phyloP scores from a whole-genome alignment of 2,113 vertebrate species.

The Eupsittula cactorum region DNA sequence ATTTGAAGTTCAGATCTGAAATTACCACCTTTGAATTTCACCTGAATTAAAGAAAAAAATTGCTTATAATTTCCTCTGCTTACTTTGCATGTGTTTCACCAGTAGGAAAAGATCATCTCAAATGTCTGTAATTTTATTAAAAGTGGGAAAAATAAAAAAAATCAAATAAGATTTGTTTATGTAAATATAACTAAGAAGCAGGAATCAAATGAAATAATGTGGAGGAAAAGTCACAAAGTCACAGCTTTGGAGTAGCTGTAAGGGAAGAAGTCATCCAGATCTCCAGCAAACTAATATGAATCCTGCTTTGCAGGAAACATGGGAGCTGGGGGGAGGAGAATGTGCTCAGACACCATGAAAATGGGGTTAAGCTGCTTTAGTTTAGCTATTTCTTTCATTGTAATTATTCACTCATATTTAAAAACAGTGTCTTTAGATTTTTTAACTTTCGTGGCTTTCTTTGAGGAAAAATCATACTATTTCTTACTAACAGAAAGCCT shows the following conservation, averaged over 20 bases:
- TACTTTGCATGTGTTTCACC: not conserved
- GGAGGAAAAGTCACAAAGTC: accelerated
- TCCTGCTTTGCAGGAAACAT: not conserved
- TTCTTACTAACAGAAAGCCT: not conserved
- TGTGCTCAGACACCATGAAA: not conserved
- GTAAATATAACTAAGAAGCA: not conserved
- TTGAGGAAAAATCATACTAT: not conserved
- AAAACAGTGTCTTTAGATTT: accelerated
- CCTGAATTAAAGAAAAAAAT: not conserved
- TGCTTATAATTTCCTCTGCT: not conserved
- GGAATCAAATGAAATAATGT: not conserved
- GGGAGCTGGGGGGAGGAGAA: accelerated
- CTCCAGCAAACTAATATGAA: not conserved
- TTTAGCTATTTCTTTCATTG: not conserved
- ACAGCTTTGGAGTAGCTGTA: not conserved
- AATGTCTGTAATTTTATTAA: not conserved
- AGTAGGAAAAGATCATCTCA: accelerated
- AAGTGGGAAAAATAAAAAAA: not conserved
- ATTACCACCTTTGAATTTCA: not conserved
- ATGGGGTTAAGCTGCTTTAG: not conserved
- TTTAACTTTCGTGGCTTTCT: not conserved
- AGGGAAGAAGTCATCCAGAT: not conserved
- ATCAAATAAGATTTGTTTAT: not conserved
- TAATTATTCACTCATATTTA: not conserved
- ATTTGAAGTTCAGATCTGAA: not conserved